Evolutionary conservation across 2,113 vertebrate species (phyloP), one percentile per base, ranked within the genome.

Genomic region (Drymodes brunneopygia): DNA sequence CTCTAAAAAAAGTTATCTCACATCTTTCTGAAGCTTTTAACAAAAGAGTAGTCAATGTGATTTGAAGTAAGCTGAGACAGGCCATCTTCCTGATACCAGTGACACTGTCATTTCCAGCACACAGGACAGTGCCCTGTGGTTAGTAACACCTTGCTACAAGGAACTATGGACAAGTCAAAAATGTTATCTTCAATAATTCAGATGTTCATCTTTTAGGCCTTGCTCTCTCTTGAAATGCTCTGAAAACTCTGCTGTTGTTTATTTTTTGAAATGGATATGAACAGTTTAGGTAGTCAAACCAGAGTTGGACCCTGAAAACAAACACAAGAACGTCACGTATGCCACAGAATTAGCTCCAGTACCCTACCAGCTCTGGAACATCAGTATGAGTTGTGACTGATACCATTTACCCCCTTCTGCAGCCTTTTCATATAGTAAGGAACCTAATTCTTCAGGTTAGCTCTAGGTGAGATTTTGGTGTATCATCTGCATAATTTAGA

Each of bases 1-100:
- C 71, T 92, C 85, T 77, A 33, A 65, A 93, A 92, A 83, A 92
- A 29, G 51, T 94, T 93, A 86, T 65, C 31, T 42, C 79, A 78
- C 75, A 86, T 88, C 57, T 86, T 78, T 74, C 36, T 71, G 80
- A 81, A 95, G 53, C 40, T 77, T 92, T 85, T 70, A 95, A 38
- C 69, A 89, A 70, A 86, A 73, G 10, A 14, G 12, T 42, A 94
- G 51, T 62, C 42, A 66, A 29, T 81, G 24, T 67, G 82, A 86
- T 78, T 33, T 72, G 27, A 91, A 94, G 17, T 27, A 78, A 93
- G 35, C 25, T 82, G 64, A 88, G 42, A 90, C 94, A 81, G 40
- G 38, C 9, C 1, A 3, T 62, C 19, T 36, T 92, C 51, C 81
- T 33, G n/a, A 82, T 45, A 79, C 18, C 22, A 33, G 22, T 47